phyloP scores from a whole-genome alignment of 2,113 vertebrate genomes.

The Vulpes lagopus region DNA sequence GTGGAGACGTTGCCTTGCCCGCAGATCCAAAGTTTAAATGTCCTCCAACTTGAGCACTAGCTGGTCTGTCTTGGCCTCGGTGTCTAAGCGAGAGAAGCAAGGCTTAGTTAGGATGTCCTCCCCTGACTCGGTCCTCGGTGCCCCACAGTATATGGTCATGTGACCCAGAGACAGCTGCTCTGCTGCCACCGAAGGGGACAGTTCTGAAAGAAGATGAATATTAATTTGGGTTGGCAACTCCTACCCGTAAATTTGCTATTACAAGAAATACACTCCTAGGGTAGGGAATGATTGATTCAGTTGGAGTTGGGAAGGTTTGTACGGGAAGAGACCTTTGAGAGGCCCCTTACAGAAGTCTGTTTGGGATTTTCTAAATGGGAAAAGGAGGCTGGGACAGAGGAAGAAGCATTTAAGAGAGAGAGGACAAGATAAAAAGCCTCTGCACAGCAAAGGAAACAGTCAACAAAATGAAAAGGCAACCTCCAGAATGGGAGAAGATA shows the following conservation, averaged over 20 bases:
- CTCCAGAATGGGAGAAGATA: too few relatives aligned
- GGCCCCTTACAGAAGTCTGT: not conserved
- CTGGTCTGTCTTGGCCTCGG: not conserved
- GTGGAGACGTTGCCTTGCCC: not conserved
- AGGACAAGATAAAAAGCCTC: too few relatives aligned
- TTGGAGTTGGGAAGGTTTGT: not conserved
- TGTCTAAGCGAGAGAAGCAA: not conserved
- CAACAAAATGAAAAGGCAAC: too few relatives aligned
- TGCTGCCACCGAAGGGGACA: not conserved
- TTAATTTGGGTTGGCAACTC: not conserved
- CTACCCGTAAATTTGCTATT: not conserved
- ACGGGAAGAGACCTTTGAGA: not conserved
- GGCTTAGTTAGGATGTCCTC: not conserved
- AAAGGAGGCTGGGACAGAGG: not conserved
- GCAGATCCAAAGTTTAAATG: not conserved
- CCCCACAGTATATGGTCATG: not conserved
- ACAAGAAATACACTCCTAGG: not conserved
- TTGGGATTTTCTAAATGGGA: not conserved
- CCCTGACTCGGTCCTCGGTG: not conserved
- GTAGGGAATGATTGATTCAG: not conserved
- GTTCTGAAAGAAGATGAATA: not conserved
- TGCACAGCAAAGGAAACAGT: too few relatives aligned
- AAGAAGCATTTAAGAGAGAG: not conserved
- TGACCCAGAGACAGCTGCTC: not conserved
- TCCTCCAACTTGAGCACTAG: not conserved